phyloP scores from a whole-genome alignment of 2,797 vertebrate genomes.

The Rachycentron canadum region DNA sequence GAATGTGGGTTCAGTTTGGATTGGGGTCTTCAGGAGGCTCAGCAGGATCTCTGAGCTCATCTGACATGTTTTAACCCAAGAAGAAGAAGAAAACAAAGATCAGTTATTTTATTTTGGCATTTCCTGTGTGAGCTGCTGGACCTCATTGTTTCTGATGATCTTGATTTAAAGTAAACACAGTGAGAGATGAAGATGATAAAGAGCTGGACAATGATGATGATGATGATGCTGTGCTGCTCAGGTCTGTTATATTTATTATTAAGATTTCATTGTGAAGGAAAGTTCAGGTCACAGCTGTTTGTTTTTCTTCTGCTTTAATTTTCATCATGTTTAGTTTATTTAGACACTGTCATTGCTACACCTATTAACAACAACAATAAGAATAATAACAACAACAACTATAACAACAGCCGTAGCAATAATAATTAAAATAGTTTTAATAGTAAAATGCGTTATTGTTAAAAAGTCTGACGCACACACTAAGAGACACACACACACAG shows the following conservation, averaged over 20 bases:
- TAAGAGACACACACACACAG: too few species aligned
- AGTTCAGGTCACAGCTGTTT: too few species aligned
- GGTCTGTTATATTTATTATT: slow-evolving; percentile 44
- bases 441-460: neutral
- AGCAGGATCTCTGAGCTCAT: slow-evolving; percentile 20
- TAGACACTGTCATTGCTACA: too few species aligned
- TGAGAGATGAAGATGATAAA: slow-evolving; percentile 26
- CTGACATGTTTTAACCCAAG: neutral
- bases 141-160: slow-evolving; percentile 24
- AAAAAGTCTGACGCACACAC: neutral
- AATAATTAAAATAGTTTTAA: neutral
- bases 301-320: too few species aligned
- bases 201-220: slow-evolving; percentile 34
- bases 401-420: too few species aligned
- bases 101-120: too few species aligned
- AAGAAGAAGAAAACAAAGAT: neutral
- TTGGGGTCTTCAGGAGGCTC: slow-evolving; percentile 5
- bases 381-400: too few species aligned
- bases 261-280: neutral
- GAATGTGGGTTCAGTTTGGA: slow-evolving; percentile 21
- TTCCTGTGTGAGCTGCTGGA: neutral
- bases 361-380: too few species aligned
- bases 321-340: too few species aligned
- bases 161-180: slow-evolving; percentile 38
- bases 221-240: slow-evolving; percentile 61